Evolutionary conservation across 2,797 vertebrate species (phyloP).

Genomic region (Neomorphus geoffroyi): DNA sequence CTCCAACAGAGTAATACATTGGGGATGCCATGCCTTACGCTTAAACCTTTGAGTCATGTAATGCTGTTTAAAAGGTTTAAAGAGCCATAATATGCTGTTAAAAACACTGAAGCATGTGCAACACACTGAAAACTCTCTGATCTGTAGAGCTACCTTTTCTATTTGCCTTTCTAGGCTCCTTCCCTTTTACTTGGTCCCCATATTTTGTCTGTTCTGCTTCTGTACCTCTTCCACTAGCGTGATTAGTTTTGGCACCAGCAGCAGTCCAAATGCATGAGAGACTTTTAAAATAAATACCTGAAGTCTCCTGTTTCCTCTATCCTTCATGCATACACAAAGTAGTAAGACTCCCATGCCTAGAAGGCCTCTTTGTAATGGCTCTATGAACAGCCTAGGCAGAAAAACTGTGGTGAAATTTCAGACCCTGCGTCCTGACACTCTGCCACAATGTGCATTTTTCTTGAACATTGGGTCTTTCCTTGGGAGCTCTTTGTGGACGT

Average conservation of each 20-base stretch:
- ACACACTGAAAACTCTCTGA: background rate
- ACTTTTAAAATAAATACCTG: constrained; percentile 29
- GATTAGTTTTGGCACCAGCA: constrained; percentile 11
- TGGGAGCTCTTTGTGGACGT: background rate
- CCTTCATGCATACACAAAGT: background rate
- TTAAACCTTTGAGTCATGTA: background rate
- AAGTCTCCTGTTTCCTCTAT: constrained; percentile 8
- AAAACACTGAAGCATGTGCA: background rate
- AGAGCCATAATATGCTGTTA: background rate
- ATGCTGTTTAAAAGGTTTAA: background rate
- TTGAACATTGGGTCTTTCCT: background rate
- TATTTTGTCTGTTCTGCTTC: background rate
- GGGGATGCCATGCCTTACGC: background rate
- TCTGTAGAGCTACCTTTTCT: background rate
- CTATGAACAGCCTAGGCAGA: background rate
- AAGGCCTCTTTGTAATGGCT: background rate
- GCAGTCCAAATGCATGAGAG: background rate
- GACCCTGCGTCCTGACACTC: background rate
- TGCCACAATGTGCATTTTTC: background rate
- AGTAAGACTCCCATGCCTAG: background rate
- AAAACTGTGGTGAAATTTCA: background rate
- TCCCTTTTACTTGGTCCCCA: background rate
- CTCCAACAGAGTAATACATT: background rate
- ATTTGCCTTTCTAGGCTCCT: background rate
- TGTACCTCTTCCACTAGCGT: background rate